Evolutionary conservation across 2,888 invertebrate species (phyloP).

Genomic region (Seira sanloemensis): DNA sequence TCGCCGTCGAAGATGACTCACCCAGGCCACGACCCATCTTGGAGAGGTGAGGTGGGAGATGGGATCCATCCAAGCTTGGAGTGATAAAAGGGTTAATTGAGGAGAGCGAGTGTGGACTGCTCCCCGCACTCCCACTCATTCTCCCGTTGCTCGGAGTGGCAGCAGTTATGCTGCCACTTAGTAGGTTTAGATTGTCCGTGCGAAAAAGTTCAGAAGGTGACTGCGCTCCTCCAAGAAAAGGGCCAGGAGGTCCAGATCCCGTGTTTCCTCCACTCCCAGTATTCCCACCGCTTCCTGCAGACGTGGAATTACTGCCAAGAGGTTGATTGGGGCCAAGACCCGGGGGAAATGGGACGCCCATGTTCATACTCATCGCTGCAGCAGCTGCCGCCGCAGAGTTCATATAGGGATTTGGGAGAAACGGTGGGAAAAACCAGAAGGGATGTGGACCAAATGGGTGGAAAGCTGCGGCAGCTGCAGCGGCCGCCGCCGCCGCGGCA

Average conservation of each 20-base stretch:
- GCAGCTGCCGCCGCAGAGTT: constrained; percentile 60
- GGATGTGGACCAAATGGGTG: constrained; percentile 71
- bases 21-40: constrained; percentile 28
- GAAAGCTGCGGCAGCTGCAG: constrained; percentile 70
- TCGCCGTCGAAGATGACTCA: constrained; percentile 27
- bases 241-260: constrained; percentile 36
- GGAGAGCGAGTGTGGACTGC: constrained; percentile 64
- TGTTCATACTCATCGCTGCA: constrained; percentile 67
- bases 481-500: constrained; percentile 68
- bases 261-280: constrained; percentile 34
- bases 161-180: constrained; percentile 68
- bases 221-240: constrained; percentile 60
- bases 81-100: constrained; percentile 63
- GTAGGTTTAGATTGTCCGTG: constrained; percentile 69
- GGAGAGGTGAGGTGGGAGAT: constrained; percentile 58
- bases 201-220: constrained; percentile 70
- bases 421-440: constrained; percentile 73
- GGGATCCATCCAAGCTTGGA: constrained; percentile 47
- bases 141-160: constrained; percentile 59
- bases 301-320: constrained; percentile 49
- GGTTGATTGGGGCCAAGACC: constrained; percentile 62
- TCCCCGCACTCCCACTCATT: constrained; percentile 62
- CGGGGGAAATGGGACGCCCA: constrained; percentile 68
- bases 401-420: constrained; percentile 73
- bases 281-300: constrained; percentile 27